A percentile compares a stretch with the other conserved stretches of the same genome.
Evolutionary conservation across 2,113 vertebrate species (phyloP).

Genomic region (Erythrolamprus reginae): DNA sequence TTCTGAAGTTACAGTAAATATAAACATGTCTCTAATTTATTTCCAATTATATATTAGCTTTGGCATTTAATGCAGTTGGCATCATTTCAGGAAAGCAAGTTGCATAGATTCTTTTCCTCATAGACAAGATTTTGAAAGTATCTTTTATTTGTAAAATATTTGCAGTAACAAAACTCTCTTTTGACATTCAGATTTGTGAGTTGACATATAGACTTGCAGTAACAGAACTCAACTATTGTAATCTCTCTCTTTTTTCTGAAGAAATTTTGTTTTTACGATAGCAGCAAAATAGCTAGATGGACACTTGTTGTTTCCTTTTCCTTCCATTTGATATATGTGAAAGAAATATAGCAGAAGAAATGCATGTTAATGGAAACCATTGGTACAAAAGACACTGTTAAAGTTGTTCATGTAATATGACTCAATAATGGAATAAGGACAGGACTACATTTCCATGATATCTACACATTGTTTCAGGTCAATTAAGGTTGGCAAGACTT

Average conservation of each 20-base stretch:
- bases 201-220: slow-evolving; percentile 29
- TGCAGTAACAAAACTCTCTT: slow-evolving; percentile 8
- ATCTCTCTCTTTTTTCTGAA: not conserved
- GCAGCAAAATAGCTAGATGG: not conserved
- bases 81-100: not conserved
- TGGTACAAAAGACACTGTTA: slow-evolving; percentile 17
- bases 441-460: not conserved
- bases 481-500: not conserved
- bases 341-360: slow-evolving; percentile 18
- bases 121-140: not conserved
- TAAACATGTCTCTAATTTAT: not conserved
- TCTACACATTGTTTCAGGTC: not conserved
- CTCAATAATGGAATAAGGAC: not conserved
- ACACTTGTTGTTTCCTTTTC: not conserved
- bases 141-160: slow-evolving; percentile 15
- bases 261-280: slow-evolving; percentile 31
- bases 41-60: not conserved
- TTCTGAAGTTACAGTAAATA: not conserved
- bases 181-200: slow-evolving; percentile 13
- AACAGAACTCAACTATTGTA: slow-evolving; percentile 27
- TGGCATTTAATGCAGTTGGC: not conserved
- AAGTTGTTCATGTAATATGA: not conserved
- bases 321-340: slow-evolving; percentile 3
- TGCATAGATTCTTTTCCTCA: not conserved
- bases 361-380: not conserved